Evolutionary conservation across 2,113 vertebrate genomes (phyloP).

Genomic region (Passerina amoena): DNA sequence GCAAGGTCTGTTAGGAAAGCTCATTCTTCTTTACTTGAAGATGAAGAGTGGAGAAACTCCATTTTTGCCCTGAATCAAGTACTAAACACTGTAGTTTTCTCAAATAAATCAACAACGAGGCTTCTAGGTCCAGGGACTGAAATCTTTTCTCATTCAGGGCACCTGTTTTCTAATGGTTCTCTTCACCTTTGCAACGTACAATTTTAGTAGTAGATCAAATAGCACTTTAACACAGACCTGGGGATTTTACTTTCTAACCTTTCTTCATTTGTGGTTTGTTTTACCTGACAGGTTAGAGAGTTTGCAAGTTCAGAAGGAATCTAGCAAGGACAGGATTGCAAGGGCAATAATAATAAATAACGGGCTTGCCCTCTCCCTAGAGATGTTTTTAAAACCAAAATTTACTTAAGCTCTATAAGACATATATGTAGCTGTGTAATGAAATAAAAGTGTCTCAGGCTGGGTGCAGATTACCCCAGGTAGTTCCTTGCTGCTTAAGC

Average conservation of each 20-base stretch:
- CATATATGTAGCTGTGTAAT: not conserved
- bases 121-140: conserved; percentile 22
- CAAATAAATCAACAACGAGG: conserved; percentile 62
- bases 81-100: conserved; percentile 67
- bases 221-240: conserved; percentile 7
- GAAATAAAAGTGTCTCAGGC: not conserved
- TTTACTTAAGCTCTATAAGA: not conserved
- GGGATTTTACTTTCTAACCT: conserved; percentile 38
- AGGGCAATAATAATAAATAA: conserved; percentile 19
- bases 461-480: not conserved
- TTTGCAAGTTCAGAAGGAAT: not conserved
- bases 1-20: conserved; percentile 82
- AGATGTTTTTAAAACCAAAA: not conserved
- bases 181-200: conserved; percentile 27
- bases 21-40: conserved; percentile 78
- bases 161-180: conserved; percentile 28
- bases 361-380: not conserved
- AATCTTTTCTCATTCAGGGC: conserved; percentile 39
- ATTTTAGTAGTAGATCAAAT: conserved; percentile 2
- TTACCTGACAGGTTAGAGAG: conserved; percentile 44
- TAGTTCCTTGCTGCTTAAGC: not conserved
- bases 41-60: conserved; percentile 72
- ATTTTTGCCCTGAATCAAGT: conserved; percentile 74
- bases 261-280: conserved; percentile 56
- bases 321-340: not conserved